These are phyloP conservation scores for Athripsodes cinereus DNA, from an alignment of 2,888 invertebrate species.

Conservation along the genomic window DNA sequence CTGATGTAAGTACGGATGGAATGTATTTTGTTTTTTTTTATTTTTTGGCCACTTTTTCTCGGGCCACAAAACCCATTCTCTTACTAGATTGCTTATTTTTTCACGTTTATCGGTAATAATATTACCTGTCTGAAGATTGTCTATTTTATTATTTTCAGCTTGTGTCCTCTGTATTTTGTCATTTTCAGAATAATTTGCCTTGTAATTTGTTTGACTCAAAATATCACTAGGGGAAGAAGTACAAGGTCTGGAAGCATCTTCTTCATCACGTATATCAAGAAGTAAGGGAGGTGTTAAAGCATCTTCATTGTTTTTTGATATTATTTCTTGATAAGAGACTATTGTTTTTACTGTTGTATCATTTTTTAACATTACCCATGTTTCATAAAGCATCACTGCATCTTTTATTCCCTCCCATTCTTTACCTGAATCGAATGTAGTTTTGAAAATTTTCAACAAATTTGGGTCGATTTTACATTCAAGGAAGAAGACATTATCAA, in stretches of 20 bases:
- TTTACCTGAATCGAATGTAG: neutral
- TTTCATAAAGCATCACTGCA: neutral
- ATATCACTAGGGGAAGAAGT: neutral
- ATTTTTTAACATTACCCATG: neutral
- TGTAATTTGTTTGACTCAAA: too few relatives aligned
- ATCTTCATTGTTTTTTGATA: too few relatives aligned
- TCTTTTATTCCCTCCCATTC: neutral
- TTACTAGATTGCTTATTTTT: too few relatives aligned
- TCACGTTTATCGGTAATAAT: neutral
- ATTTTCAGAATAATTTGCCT: too few relatives aligned
- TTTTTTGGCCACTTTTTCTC: too few relatives aligned
- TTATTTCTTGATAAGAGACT: too few relatives aligned
- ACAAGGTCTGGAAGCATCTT: neutral
- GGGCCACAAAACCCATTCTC: too few relatives aligned
- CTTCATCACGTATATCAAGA: neutral
- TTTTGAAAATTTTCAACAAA: neutral
- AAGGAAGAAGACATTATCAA: too few relatives aligned
- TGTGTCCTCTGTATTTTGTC: neutral
- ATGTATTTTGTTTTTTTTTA: too few relatives aligned
- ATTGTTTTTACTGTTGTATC: too few relatives aligned
- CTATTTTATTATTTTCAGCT: neutral
- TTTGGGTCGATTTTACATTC: neutral
- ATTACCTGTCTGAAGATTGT: neutral
- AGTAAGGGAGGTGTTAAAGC: neutral
- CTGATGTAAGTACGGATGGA: too few relatives aligned